phyloP scores from a whole-genome alignment of 2,888 invertebrate genomes.

The Synanthedon andrenaeformis region DNA sequence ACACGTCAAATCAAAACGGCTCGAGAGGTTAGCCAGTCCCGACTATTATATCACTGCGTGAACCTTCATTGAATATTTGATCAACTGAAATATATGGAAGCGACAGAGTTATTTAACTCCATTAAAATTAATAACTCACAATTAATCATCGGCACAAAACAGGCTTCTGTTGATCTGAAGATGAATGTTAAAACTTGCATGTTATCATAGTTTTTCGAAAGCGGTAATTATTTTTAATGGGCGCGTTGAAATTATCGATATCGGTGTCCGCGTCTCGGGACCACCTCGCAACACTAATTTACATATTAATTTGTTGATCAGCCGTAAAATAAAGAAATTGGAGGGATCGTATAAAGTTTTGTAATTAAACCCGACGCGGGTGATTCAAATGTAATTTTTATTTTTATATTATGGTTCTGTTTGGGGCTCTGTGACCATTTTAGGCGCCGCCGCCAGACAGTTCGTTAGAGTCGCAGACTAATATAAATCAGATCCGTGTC shows the following conservation, averaged over 20 bases:
- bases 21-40: no score
- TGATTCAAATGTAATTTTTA: constrained; percentile 48
- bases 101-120: not conserved
- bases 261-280: constrained; percentile 14
- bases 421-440: constrained; percentile 18
- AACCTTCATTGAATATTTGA: no score
- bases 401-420: constrained; percentile 39
- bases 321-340: constrained; percentile 67
- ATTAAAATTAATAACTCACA: not conserved
- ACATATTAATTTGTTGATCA: constrained; percentile 66
- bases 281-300: constrained; percentile 58
- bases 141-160: not conserved
- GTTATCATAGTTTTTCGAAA: constrained; percentile 18
- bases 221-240: constrained; percentile 27
- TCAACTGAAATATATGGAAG: no score
- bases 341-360: constrained; percentile 40
- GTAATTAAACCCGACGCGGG: constrained; percentile 51
- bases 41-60: no score
- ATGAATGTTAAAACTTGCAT: constrained; percentile 6
- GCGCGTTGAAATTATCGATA: constrained; percentile 20
- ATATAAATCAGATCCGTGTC: no score
- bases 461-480: constrained; percentile 24
- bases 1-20: no score
- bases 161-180: not conserved
- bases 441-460: constrained; percentile 10